Base-by-base conservation (phyloP, 2,113 vertebrate genomes). In the Austrofundulus limnaeus region DNA sequence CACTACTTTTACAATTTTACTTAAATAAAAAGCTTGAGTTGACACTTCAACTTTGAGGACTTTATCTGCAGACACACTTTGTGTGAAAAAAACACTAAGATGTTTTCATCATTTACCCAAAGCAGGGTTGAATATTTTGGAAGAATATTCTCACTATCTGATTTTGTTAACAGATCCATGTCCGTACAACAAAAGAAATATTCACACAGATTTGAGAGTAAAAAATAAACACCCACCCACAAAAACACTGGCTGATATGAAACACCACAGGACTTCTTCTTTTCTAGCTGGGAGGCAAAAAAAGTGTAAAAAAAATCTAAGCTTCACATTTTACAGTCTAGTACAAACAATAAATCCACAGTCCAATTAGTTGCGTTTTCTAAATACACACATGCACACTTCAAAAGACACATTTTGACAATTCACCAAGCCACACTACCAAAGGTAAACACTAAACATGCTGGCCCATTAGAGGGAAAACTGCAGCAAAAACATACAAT, bases 391-490 rank as follows among this genome's bases (percentile, higher is more conserved):
- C 61, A 72, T 38, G 51, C 39, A 59, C 37, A 63, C 24, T 51
- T 52, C 20, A 59, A 42, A 65, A 65, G 47, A 31, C 39, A 25
- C 47, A 31, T 65, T 77, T n/a, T 69, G 41, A 19, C 24, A 67
- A 67, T 66, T 57, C 54, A 62, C 48, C 50, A 42, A 65, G 45
- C 76, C 71, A 43, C 66, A 56, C 66, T 34, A 65, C 70, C 58
- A 54, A 87, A 83, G 65, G 77, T 87, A 90, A 89, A 92, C 84
- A 87, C 50, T 49, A 79, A 78, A 78, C 78, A 77, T 38, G 61
- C 67, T 46, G 77, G 66, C 66, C 64, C 49, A 82, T 86, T 85
- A 77, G 46, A 42, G 46, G 24, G 6, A 19, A 65, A 84, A 80
- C 74, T 67, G 75, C 45, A 63, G 47, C 15, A 48, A 80, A 83